Base-by-base conservation (phyloP, 1,140 invertebrate species). In the Drosophila teissieri region DNA sequence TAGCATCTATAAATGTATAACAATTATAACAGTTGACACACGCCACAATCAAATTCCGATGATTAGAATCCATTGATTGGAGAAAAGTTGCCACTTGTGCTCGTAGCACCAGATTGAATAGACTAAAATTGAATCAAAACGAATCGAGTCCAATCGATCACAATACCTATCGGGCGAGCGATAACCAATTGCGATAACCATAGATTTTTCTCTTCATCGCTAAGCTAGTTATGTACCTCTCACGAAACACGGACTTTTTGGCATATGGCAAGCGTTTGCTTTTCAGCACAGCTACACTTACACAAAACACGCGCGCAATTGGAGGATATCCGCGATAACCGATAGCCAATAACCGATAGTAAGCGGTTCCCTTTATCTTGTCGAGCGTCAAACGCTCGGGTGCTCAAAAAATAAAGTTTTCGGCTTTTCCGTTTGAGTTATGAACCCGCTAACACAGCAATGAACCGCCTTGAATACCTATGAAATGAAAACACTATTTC, bases 261-360 rank as follows among this genome's bases (percentile, higher is more conserved):
- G 65, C 44, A 70, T 70, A 31, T 70, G 51, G 53, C 68, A 73
- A 73, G 67, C 69, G 48, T 52, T 73, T 49, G 69, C 69, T 73
- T 73, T 24, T 61, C 27, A 36, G 68, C 69, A 73, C 69, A 51
- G 42, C 48, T 24, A 73, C 39, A 52, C 27, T 12, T 12, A 52
- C 40, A 60, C 17, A 19, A 15, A 40, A 48, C n/a, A 56, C 24
- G 34, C 34, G 65, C 36, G 24, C 51, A 49, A 65, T 49, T 31
- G n/a, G 34, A 65, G 15, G 42, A 31, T 22, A 12, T 10, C 11
- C 14, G 58, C 44, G 46, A 37, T 24, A 40, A 27, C 19, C 19
- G 31, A 44, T 62, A 37, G 27, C 44, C 51, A 17, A 70, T 24
- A 34, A 31, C 15, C 60, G 24, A 63, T 19, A 1, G 14, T 45